These are phyloP conservation scores for Sisor rabdophorus DNA, from an alignment of 2,113 vertebrate species.

Conservation along the genomic window DNA sequence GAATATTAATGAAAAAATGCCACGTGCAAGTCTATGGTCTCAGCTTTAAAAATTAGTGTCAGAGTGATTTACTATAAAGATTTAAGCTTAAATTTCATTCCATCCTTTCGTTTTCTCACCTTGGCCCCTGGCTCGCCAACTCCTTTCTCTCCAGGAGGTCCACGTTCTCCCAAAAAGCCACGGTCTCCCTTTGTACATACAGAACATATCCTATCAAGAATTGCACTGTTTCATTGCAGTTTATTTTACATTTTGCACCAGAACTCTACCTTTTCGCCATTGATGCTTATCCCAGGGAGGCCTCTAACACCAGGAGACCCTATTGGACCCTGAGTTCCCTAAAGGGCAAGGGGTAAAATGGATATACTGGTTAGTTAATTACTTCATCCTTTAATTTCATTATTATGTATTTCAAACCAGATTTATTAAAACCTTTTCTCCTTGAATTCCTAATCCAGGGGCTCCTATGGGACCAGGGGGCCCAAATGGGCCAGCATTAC, in stretches of 20 bases:
- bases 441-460: slow-evolving; percentile 66
- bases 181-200: slow-evolving; percentile 61
- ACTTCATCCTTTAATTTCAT: not conserved
- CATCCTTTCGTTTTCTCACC: slow-evolving; percentile 51
- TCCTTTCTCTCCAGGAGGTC: slow-evolving; percentile 61
- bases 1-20: not conserved
- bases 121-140: slow-evolving; percentile 68
- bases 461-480: slow-evolving; percentile 56
- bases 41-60: not conserved
- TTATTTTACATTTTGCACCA: not conserved
- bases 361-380: not conserved
- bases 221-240: not conserved
- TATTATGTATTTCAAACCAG: not conserved
- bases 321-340: slow-evolving; percentile 65
- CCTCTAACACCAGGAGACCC: slow-evolving; percentile 70
- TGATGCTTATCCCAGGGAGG: slow-evolving; percentile 58
- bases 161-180: slow-evolving; percentile 64
- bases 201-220: not conserved
- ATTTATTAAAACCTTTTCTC: slow-evolving; percentile 62
- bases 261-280: slow-evolving; percentile 65
- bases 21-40: not conserved
- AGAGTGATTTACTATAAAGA: not conserved
- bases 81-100: not conserved
- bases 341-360: not conserved
- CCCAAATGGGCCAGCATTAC: slow-evolving; percentile 68